These are phyloP conservation scores for Stigmatopora argus DNA, from an alignment of 2,113 vertebrate genomes.

Conservation along the genomic window DNA sequence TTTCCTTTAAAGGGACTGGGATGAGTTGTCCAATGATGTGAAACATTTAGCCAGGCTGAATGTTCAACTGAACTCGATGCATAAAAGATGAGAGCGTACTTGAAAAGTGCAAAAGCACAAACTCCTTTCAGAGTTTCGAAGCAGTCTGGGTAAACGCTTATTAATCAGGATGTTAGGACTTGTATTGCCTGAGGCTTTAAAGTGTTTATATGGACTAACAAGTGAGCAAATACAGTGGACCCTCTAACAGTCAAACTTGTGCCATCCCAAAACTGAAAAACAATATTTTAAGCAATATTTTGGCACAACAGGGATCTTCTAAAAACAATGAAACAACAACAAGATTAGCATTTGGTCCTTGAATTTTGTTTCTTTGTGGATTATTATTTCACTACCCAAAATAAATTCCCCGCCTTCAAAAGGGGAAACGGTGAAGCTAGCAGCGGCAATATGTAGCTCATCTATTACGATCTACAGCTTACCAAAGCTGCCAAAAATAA, in stretches of 20 bases:
- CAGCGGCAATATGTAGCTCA: too few species aligned
- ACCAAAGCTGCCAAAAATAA: too few species aligned
- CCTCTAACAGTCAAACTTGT: neutral
- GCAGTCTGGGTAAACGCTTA: slow-evolving; percentile 12
- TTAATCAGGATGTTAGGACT: slow-evolving; percentile 31
- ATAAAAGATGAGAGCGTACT: slow-evolving; percentile 20
- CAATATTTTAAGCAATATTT: neutral
- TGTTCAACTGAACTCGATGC: slow-evolving; percentile 37
- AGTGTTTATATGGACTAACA: slow-evolving; percentile 53
- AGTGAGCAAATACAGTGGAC: slow-evolving; percentile 32
- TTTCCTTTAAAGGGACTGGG: slow-evolving; percentile 22
- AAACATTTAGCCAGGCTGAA: slow-evolving; percentile 20
- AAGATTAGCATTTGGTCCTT: too few species aligned
- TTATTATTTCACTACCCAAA: too few species aligned
- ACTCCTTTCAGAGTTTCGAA: slow-evolving; percentile 5
- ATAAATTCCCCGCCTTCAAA: too few species aligned
- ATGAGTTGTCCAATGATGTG: slow-evolving; percentile 30
- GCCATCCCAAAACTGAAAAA: neutral
- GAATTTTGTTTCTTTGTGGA: too few species aligned
- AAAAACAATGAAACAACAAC: neutral
- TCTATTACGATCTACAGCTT: too few species aligned
- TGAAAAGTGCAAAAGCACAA: slow-evolving; percentile 23
- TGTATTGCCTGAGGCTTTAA: neutral
- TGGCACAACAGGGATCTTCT: neutral
- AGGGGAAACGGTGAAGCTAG: too few species aligned